Evolutionary conservation across 1,140 invertebrate species (phyloP).

Genomic region (Mya arenaria): DNA sequence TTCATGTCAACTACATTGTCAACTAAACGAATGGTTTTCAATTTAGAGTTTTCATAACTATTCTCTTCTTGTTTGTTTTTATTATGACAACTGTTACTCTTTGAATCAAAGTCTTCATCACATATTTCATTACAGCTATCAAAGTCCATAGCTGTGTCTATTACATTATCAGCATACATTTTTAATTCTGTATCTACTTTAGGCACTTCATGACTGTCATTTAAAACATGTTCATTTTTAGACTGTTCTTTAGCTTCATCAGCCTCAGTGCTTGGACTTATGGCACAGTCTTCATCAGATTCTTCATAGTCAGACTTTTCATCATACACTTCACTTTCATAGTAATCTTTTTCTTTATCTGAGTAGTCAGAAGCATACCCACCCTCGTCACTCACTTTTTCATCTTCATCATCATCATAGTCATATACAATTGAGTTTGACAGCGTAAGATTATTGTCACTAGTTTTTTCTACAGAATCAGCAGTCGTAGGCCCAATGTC

Average conservation of each 20-base stretch:
- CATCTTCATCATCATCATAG: too few species aligned
- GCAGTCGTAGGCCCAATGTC: too few species aligned
- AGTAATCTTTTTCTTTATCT: too few species aligned
- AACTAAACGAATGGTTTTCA: too few species aligned
- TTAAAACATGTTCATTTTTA: not conserved
- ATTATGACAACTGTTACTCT: not conserved
- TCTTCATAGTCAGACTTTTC: not conserved
- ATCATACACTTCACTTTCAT: not conserved
- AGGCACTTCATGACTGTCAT: not conserved
- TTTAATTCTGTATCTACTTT: not conserved
- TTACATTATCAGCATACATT: not conserved
- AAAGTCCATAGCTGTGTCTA: not conserved
- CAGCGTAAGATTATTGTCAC: too few species aligned
- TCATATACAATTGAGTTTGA: too few species aligned
- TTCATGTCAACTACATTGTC: too few species aligned
- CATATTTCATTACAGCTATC: not conserved
- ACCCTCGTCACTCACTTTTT: too few species aligned
- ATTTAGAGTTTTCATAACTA: too few species aligned
- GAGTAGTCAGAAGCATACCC: too few species aligned
- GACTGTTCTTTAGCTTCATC: conserved; percentile 3
- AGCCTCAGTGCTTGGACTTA: not conserved
- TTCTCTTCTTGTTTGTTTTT: not conserved
- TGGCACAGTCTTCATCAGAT: not conserved
- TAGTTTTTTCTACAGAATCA: not conserved
- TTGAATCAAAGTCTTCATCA: too few species aligned